Evolutionary conservation across 2,113 vertebrate species (phyloP), one percentile per base, ranked within the genome.

Genomic region (Aegotheles bennettii): DNA sequence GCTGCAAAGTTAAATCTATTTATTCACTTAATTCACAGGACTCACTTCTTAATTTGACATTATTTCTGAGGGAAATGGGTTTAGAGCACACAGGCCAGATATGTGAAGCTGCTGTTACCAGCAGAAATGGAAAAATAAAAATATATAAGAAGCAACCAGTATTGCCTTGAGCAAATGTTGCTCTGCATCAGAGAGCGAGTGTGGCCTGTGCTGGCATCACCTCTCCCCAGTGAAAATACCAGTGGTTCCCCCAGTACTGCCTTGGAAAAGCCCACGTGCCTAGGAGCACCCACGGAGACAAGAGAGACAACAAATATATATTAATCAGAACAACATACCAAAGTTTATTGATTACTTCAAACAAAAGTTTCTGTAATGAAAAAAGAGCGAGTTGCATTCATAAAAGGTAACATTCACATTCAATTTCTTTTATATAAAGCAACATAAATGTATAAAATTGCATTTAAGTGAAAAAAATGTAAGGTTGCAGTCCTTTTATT

Each of bases 261-360:
- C n/a, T 18, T 36, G 13, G 38, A 50, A 67, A 90, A 59, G 10
- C 11, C 33, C 54, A 43, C 0, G 2, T 10, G 16, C 28, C 53
- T 2, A 24, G 14, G 5, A 70, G 36, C 13, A 47, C 3, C 38
- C 54, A 56, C 71, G 25, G 56, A 92, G 17, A 87, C 4, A 8
- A 87, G 54, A 48, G 25, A 83, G 51, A 89, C n/a, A 67, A 86
- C 38, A 43, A 67, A 56, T 64, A 81, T 93, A 51, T 95, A 96
- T 83, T 90, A 96, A 97, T 97, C 92, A 91, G 98, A 98, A 98
- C 97, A 97, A 97, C 97, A 98, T 98, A 98, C 95, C 98, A 98
- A 98, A 98, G 97, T 98, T 98, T 98, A 98, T 98, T 98, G 98
- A 98, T 97, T 98, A 98, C 97, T 98, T 97, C 95, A 95, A 98